A percentile compares a stretch with the other conserved stretches of the same genome.
Evolutionary conservation across 2,888 invertebrate species (phyloP).

Genomic region (Mythimna impura): DNA sequence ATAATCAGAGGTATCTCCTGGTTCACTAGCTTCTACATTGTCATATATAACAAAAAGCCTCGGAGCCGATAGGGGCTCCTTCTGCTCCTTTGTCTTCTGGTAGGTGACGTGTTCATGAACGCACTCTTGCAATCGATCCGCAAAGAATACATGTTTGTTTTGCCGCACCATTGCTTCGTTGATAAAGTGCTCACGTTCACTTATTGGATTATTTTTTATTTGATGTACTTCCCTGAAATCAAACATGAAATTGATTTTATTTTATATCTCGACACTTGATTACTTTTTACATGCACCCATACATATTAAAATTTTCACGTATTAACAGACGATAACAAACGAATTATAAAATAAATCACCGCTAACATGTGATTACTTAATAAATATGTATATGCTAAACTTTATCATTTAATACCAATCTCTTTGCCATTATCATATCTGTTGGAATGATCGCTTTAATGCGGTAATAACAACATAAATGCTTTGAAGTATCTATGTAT

Average conservation of each 20-base stretch:
- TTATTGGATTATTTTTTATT: conserved; percentile 86
- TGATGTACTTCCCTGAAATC: conserved; percentile 89
- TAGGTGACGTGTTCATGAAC: conserved; percentile 92
- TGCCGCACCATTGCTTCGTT: conserved; percentile 89
- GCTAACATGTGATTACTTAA: conserved; percentile 73
- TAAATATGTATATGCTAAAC: conserved; percentile 69
- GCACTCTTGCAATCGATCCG: conserved; percentile 93
- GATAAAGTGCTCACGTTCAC: conserved; percentile 85
- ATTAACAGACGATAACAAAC: conserved; percentile 49
- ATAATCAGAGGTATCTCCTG: conserved; percentile 91
- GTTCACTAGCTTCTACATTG: conserved; percentile 93
- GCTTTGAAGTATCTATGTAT: conserved; percentile 21
- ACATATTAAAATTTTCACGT: conserved; percentile 34
- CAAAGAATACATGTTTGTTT: conserved; percentile 92
- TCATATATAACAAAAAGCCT: conserved; percentile 93
- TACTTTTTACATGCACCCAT: conserved; percentile 14
- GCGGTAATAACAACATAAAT: conserved; percentile 38
- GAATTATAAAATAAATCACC: conserved; percentile 75
- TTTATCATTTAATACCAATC: conserved; percentile 76
- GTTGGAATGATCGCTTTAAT: conserved; percentile 70
- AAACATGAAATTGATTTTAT: conserved; percentile 34
- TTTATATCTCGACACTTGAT: conserved; percentile 31
- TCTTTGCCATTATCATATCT: conserved; percentile 74
- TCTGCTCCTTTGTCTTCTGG: conserved; percentile 74
- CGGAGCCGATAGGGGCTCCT: conserved; percentile 91